These are phyloP conservation scores for Volucella inanis DNA, from an alignment of 2,888 invertebrate genomes.

Conservation along the genomic window DNA sequence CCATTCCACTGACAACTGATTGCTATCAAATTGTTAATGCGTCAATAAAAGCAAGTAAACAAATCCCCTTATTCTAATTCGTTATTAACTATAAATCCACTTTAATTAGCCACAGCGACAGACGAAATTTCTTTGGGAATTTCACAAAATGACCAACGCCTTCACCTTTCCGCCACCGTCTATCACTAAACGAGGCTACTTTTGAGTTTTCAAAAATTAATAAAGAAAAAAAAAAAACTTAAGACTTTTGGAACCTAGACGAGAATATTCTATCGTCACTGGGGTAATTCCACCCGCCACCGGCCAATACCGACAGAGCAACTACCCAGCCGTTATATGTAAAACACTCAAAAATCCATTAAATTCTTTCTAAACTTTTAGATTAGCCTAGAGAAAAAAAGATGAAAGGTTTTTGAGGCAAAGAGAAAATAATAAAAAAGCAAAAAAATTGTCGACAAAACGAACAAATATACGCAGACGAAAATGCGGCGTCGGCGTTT, in stretches of 20 bases:
- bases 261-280: conserved; percentile 41
- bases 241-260: conserved; percentile 50
- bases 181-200: neutral
- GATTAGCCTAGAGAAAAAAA: conserved; percentile 44
- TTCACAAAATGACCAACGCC: conserved; percentile 30
- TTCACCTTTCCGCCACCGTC: neutral
- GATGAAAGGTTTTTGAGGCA: conserved; percentile 24
- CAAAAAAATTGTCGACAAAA: neutral
- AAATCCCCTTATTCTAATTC: conserved; percentile 30
- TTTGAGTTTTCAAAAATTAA: too few relatives aligned
- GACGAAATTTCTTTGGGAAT: conserved; percentile 33
- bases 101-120: conserved; percentile 62
- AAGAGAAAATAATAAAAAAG: neutral
- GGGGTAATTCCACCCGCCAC: neutral
- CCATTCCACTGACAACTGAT: conserved; percentile 57
- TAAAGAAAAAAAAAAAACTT: conserved; percentile 15
- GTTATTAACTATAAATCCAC: conserved; percentile 63
- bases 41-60: conserved; percentile 42
- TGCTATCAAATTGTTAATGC: conserved; percentile 55
- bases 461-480: conserved; percentile 24
- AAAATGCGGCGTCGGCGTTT: conserved; percentile 22
- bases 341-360: conserved; percentile 73
- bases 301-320: neutral
- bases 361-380: conserved; percentile 68
- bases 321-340: conserved; percentile 11